Conservation (phyloP, 2,888 invertebrate species). For the Dynastes tityus region DNA sequence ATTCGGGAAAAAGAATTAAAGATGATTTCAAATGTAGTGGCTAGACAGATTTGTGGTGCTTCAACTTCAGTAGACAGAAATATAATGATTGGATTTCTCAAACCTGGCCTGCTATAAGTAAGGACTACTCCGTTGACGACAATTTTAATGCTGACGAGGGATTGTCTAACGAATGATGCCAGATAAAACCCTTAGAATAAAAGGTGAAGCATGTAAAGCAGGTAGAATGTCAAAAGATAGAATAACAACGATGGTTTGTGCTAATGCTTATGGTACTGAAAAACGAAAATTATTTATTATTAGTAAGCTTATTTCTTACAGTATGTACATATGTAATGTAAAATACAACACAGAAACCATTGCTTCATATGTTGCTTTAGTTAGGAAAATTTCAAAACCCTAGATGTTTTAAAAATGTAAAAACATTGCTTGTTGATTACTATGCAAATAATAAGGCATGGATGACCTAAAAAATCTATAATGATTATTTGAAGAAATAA, state of each 20-base stretch:
- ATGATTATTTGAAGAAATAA: too few relatives aligned
- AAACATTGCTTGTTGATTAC: too few relatives aligned
- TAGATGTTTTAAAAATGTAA: too few relatives aligned
- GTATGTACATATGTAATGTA: too few relatives aligned
- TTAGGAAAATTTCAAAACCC: too few relatives aligned
- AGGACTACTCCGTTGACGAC: constrained; percentile 10
- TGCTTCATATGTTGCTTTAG: too few relatives aligned
- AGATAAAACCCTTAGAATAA: constrained; percentile 10
- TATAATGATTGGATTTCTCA: constrained; percentile 30
- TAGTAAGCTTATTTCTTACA: neutral
- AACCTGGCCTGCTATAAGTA: neutral
- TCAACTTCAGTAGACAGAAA: constrained; percentile 21
- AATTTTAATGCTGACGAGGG: neutral
- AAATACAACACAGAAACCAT: too few relatives aligned
- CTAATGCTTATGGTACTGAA: neutral
- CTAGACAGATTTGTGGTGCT: constrained; percentile 35
- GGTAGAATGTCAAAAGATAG: neutral
- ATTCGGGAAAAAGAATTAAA: constrained; percentile 36
- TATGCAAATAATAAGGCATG: too few relatives aligned
- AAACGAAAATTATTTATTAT: constrained; percentile 3
- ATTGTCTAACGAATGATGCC: constrained; percentile 16
- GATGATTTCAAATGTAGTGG: constrained; percentile 40
- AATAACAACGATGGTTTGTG: neutral
- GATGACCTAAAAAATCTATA: too few relatives aligned
- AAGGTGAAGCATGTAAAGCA: neutral